A percentile compares a stretch with the other conserved stretches of the same genome.
phyloP scores from a whole-genome alignment of 2,113 vertebrate genomes.

The Lagopus leucura region DNA sequence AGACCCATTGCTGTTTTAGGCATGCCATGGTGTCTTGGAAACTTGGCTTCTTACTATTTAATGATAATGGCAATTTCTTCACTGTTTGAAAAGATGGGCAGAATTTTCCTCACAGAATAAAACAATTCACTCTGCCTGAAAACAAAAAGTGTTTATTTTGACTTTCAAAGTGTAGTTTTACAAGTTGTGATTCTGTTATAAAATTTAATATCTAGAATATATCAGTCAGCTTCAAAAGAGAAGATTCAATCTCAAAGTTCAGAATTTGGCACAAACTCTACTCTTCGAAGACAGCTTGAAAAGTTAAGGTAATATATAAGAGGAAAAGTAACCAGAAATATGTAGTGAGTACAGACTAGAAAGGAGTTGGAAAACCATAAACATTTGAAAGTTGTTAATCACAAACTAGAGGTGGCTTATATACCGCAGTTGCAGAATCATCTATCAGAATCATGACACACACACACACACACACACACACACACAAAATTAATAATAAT shows the following conservation, averaged over 20 bases:
- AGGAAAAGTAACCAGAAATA: neutral
- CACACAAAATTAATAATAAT: too few relatives aligned
- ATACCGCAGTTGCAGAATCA: neutral
- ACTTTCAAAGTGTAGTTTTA: neutral
- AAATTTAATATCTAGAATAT: neutral
- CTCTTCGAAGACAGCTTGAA: neutral
- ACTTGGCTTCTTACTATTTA: neutral
- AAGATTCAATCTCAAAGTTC: neutral
- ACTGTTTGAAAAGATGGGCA: neutral
- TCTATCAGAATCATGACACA: neutral
- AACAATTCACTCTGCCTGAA: neutral
- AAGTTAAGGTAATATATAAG: neutral
- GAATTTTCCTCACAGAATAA: neutral
- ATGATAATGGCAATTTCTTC: neutral
- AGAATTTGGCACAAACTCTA: neutral
- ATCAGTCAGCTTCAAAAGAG: neutral
- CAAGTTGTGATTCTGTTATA: neutral
- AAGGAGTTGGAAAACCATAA: neutral
- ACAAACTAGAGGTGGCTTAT: neutral
- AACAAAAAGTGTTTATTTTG: neutral
- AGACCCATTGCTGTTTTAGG: neutral
- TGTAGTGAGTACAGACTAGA: neutral
- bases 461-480: too few relatives aligned
- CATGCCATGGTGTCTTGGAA: neutral
- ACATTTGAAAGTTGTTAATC: neutral